Base-by-base conservation (phyloP, 2,113 vertebrate genomes). In the Scomber japonicus region DNA sequence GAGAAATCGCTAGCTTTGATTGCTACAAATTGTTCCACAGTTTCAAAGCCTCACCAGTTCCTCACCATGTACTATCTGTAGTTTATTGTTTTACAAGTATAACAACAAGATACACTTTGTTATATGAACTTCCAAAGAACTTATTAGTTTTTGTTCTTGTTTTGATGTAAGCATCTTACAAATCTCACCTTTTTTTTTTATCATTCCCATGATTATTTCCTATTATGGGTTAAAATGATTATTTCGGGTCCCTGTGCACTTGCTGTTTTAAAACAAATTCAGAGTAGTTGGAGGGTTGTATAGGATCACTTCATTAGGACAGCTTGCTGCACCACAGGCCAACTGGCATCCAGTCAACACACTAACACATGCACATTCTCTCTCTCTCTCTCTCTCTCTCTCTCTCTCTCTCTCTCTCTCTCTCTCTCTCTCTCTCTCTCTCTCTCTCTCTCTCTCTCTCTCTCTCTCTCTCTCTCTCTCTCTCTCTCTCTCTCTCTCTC, bases 251-350 rank as follows among this genome's bases (percentile, higher is more conserved):
- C 56, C 74, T 69, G 13, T 78, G 49, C 49, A 78, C 55, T 79
- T 3, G 30, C 73, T 68, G 54, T 59, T 85, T 88, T 80, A 75
- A 88, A 82, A 79, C 55, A 73, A 64, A 86, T 83, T 82, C 73
- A 71, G 78, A 84, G 82, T 84, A 63, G 76, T 86, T 78, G 50
- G 61, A 61, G 35, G 65, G 56, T 27, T 2, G 21, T 67, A 75
- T 50, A 72, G 80, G 85, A 88, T 89, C 80, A 85, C 79, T 92
- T 91, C 83, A 91, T 91, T 91, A 82, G 86, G 75, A 87, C 90
- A 92, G 86, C 86, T 89, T 91, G 90, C 77, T 69, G 69, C 85
- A 82, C 92, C 63, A 85, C 85, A 85, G 77, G 89, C 85, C 84
- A 90, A 82, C 79, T 92, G 89, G 90, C 85, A 88, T 69, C 71